Evolutionary conservation across 2,797 vertebrate species (phyloP), one percentile per base, ranked within the genome.

Genomic region (Scarus forsteni): DNA sequence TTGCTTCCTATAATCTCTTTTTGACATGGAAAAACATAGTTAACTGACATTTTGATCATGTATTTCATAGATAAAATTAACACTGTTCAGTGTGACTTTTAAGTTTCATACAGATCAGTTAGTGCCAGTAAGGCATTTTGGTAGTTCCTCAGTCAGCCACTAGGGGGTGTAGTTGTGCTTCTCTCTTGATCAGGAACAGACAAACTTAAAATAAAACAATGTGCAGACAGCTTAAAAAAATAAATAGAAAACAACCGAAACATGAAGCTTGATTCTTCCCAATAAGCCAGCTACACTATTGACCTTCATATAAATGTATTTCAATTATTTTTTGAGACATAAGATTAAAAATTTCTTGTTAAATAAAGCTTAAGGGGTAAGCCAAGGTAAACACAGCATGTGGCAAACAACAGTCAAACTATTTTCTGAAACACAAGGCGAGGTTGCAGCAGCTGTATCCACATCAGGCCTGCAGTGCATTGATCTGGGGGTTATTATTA

Each of bases 121-220:
- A n/a, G 16, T 1, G 5, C 8, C 19, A 55, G 39, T 7, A 3
- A 72, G 66, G 1, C 5, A 49, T 59, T 39, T 35, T n/a, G 8
- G 61, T 49, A 85, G 58, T 91, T 70, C 77, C 50, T 43, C 66
- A 50, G 7, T 78, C 10, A n/a, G 52, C 88, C 87, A 84, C 80
- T 34, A 3, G 14, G 80, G 35, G 83, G 77, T 68, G 70, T 0
- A 60, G 42, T 52, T 5, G 48, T 38, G 8, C 65, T 12, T 60
- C 35, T 39, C 42, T 10, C 4, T 54, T 15, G 1, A 64, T 0
- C 16, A 40, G 18, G n/a, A 63, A 50, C n/a, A 43, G 3, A 60
- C 52, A 14, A 8, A 13, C 11, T 35, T 11, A 15, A 35, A 27
- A 19, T 9, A 13, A 38, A 44, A 43, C 7, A 43, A 42, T 14